These are phyloP conservation scores for Camponotus vicinus DNA, from an alignment of 1,140 invertebrate species.

Conservation along the genomic window DNA sequence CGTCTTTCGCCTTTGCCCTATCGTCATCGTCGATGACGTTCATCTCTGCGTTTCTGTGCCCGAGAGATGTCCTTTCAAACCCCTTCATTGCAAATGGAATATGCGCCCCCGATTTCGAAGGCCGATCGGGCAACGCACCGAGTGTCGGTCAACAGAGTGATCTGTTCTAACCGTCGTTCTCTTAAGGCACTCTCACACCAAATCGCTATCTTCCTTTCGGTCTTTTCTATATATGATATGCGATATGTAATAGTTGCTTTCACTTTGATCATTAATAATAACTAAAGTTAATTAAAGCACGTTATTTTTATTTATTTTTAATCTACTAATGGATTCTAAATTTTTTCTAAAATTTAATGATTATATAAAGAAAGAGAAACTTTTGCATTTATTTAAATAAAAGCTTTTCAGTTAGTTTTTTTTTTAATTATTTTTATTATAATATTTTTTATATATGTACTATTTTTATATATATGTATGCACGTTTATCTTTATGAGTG, in stretches of 20 bases:
- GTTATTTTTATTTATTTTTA: not conserved
- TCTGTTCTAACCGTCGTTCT: constrained; percentile 65
- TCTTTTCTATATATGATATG: not conserved
- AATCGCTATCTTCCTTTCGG: not conserved
- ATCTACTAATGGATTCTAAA: not conserved
- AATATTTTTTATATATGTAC: not conserved
- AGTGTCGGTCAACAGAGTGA: constrained; percentile 73
- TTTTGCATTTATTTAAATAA: not conserved
- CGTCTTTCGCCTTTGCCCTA: constrained; percentile 24
- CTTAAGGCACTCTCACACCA: constrained; percentile 54
- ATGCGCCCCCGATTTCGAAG: constrained; percentile 79
- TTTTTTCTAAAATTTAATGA: not conserved
- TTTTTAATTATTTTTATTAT: not conserved
- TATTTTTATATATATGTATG: not conserved
- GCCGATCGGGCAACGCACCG: constrained; percentile 79
- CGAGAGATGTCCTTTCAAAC: constrained; percentile 59
- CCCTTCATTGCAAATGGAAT: constrained; percentile 62
- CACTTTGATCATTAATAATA: constrained; percentile 8
- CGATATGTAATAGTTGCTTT: not conserved
- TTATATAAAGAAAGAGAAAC: not conserved
- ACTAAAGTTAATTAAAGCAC: not conserved
- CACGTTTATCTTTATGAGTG: not conserved
- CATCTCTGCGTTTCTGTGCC: not conserved
- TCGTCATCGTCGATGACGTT: constrained; percentile 26
- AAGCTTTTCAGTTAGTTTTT: not conserved